Conservation (phyloP, 2,113 vertebrate species). For the Prionailurus bengalensis region DNA sequence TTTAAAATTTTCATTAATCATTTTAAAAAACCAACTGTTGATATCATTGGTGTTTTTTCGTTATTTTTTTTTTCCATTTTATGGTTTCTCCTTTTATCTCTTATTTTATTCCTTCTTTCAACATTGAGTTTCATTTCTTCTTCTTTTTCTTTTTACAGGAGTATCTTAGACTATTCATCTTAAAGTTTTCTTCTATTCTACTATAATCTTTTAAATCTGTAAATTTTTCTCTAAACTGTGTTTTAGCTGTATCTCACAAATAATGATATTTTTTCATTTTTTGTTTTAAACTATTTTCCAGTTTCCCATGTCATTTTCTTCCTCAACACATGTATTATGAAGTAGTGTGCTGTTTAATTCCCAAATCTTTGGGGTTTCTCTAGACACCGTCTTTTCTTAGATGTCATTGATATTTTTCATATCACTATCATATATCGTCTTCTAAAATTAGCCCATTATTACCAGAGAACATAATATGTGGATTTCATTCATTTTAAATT, state of each 20-base stretch:
- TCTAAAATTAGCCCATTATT: neutral
- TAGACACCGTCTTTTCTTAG: neutral
- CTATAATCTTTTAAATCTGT: neutral
- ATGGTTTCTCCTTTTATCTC: slow-evolving; percentile 8
- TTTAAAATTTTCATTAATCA: slow-evolving; percentile 15
- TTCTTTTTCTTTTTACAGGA: neutral
- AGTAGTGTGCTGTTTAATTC: neutral
- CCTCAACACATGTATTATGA: neutral
- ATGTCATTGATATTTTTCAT: slow-evolving; percentile 37
- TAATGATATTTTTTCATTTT: neutral
- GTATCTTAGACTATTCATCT: neutral
- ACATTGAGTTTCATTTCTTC: neutral
- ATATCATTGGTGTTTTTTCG: neutral
- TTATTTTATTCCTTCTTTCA: slow-evolving; percentile 25
- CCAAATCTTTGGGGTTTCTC: neutral
- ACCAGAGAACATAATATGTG: neutral
- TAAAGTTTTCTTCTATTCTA: slow-evolving; percentile 7
- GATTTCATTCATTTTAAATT: slow-evolving; percentile 2
- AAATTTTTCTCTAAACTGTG: neutral
- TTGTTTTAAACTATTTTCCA: neutral
- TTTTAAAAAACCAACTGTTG: neutral
- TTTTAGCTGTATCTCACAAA: neutral
- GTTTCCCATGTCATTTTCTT: slow-evolving; percentile 4
- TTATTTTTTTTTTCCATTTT: slow-evolving; percentile 31
- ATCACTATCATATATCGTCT: slow-evolving; percentile 9